Evolutionary conservation across 1,140 invertebrate genomes (phyloP).

Genomic region (Drosophila trapezifrons): DNA sequence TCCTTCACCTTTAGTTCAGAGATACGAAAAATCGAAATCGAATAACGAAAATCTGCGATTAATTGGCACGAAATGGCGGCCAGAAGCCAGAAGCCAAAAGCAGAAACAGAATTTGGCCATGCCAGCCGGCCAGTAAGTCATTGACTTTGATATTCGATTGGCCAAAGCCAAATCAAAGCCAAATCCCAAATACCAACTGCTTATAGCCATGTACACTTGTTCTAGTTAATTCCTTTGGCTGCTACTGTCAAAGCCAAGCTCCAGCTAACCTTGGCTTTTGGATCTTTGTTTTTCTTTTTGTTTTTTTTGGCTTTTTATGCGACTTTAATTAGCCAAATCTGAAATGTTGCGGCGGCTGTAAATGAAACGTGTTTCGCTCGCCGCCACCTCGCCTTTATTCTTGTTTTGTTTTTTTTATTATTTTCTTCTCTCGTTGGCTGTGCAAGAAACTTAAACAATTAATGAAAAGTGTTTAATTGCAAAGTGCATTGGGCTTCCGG

Average conservation of each 20-base stretch:
- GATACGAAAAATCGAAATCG: neutral
- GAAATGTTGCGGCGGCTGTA: constrained; percentile 61
- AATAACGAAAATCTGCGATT: constrained; percentile 34
- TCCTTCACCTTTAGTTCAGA: constrained; percentile 22
- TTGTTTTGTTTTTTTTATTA: constrained; percentile 31
- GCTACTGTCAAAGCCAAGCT: constrained; percentile 75
- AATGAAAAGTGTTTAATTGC: constrained; percentile 80
- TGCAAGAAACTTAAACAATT: constrained; percentile 62
- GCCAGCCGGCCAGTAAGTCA: constrained; percentile 67
- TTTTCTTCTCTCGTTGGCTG: constrained; percentile 33
- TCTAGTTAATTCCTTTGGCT: constrained; percentile 69
- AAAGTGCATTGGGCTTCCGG: constrained; percentile 79
- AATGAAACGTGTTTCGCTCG: constrained; percentile 71
- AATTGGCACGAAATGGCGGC: constrained; percentile 74
- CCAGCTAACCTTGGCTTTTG: constrained; percentile 68
- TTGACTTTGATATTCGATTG: constrained; percentile 82
- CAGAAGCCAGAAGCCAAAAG: constrained; percentile 50
- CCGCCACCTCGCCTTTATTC: constrained; percentile 39
- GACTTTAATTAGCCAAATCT: constrained; percentile 79
- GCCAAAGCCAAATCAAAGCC: constrained; percentile 74
- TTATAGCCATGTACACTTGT: constrained; percentile 42
- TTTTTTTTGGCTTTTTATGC: constrained; percentile 54
- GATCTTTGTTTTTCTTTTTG: constrained; percentile 21
- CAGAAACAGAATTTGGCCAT: constrained; percentile 55
- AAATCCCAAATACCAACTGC: constrained; percentile 50